Percentiles rank a stretch among this genome's conserved stretches.
phyloP scores from a whole-genome alignment of 2,888 invertebrate species.

The Sinohyriopsis cumingii region DNA sequence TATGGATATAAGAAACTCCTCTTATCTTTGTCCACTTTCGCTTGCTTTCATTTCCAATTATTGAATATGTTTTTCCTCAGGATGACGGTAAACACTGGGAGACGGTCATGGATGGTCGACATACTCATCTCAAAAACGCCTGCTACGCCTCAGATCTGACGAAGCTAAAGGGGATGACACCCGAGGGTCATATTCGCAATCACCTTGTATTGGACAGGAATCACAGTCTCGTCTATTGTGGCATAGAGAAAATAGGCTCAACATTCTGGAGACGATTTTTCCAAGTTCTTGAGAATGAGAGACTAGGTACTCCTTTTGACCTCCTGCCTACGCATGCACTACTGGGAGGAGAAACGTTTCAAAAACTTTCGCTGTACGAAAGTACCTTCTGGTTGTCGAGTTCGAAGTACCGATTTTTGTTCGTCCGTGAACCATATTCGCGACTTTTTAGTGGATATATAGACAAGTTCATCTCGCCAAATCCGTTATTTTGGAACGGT shows the following conservation, averaged over 20 bases:
- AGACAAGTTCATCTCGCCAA: constrained; percentile 30
- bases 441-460: constrained; percentile 29
- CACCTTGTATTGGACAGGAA: constrained; percentile 18
- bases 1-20: no score
- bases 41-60: no score
- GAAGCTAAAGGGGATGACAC: no score
- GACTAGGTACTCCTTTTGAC: constrained; percentile 8
- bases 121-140: no score
- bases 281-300: constrained; percentile 9
- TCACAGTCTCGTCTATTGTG: constrained; percentile 21
- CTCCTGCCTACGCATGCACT: constrained; percentile 8
- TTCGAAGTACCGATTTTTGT: constrained; percentile 9
- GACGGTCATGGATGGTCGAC: no score
- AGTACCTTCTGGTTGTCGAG: background rate
- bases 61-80: no score
- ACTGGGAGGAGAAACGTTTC: constrained; percentile 10
- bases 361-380: constrained; percentile 5
- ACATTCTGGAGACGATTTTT: constrained; percentile 33
- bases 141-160: no score
- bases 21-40: no score
- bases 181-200: background rate
- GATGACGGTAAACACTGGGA: no score
- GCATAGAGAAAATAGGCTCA: constrained; percentile 35
- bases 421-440: constrained; percentile 26
- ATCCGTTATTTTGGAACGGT: constrained; percentile 13